These are phyloP conservation scores for Zootoca vivipara DNA, from an alignment of 2,113 vertebrate species.

Conservation along the genomic window DNA sequence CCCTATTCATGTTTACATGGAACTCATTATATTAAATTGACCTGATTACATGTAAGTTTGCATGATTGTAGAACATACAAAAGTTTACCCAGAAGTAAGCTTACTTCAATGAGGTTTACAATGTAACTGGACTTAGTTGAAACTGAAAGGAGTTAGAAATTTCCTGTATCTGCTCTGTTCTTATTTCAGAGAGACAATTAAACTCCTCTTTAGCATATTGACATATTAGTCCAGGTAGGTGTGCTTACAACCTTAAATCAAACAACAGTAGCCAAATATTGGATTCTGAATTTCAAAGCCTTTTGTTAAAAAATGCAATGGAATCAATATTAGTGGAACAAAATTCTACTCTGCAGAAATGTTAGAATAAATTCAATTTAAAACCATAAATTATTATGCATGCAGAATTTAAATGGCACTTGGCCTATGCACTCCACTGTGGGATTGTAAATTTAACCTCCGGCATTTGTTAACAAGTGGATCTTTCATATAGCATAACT, in stretches of 20 bases:
- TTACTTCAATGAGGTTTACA: neutral
- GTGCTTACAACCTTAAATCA: neutral
- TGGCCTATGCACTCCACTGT: neutral
- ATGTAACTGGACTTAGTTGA: neutral
- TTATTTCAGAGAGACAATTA: neutral
- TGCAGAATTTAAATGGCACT: neutral
- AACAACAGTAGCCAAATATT: neutral
- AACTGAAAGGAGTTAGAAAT: neutral
- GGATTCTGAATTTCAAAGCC: neutral
- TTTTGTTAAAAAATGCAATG: neutral
- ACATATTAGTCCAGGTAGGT: neutral
- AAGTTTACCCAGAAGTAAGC: too few species aligned
- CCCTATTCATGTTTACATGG: too few species aligned
- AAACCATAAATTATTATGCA: neutral
- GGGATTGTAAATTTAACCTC: neutral
- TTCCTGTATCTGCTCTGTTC: neutral
- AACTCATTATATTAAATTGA: too few species aligned
- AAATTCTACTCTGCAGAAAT: neutral
- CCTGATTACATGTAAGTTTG: too few species aligned
- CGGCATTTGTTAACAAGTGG: neutral
- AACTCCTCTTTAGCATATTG: neutral
- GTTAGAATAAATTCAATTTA: neutral
- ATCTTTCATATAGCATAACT: neutral
- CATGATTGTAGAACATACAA: too few species aligned
- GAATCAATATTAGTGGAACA: neutral